Evolutionary conservation across 2,888 invertebrate species (phyloP), one percentile per base, ranked within the genome.

Genomic region (Pocota personata): DNA sequence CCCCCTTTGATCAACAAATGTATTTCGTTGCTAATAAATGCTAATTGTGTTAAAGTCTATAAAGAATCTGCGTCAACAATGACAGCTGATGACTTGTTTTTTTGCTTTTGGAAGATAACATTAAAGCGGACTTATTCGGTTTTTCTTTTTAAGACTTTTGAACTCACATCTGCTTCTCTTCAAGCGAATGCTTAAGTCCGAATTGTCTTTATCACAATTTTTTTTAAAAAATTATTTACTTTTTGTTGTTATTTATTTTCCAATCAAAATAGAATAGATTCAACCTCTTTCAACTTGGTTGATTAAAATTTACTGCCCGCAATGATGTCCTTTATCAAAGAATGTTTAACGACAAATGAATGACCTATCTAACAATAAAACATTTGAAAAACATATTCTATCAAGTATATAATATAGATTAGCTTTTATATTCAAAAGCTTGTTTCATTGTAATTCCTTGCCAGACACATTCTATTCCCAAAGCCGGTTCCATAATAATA

Each of bases 401-500:
- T 40, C 14, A 14, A 40, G 14, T 14, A 40, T 40, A 48, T 24
- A n/a, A n/a, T n/a, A n/a, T 8, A 8, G 14, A 6, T 40, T 40
- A 3, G 14, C 16, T 16, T 7, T 8, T 19, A 43, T 8, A 16
- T 7, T 2, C 8, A 7, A 1, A 43, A 1, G 21, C 10, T 21
- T 12, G 21, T 21, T 48, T 21, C 19, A 48, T 10, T 48, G 21
- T 8, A 60, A 10, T n/a, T 27, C 24, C 19, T 14, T 27, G 12
- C 30, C 14, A n/a, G 14, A n/a, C 27, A 7, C 7, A 27, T 37
- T 5, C 21, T 35, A 8, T 37, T 66, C 37, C 32, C 32, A 52
- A 52, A 21, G 50, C 21, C 66, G 50, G 37, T 66, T 50, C 4
- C 66, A 66, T 32, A 50, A 32, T 19, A 64, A 50, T 21, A 30